Evolutionary conservation across 2,797 vertebrate species (phyloP), one percentile per base, ranked within the genome.

Genomic region (Lemur catta): DNA sequence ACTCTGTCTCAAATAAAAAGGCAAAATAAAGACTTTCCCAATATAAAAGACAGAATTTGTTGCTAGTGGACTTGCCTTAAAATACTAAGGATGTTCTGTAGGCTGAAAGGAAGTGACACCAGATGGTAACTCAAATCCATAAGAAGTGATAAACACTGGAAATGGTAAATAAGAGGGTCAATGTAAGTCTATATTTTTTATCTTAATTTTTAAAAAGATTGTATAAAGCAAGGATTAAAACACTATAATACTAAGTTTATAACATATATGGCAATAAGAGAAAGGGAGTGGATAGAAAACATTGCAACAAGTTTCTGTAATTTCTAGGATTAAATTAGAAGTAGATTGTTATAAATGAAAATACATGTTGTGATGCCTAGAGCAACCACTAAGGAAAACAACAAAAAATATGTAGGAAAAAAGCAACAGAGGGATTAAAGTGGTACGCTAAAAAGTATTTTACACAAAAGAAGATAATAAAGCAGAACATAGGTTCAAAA

Each of bases 291-390:
- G 52, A 13, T 33, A 80, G 57, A 17, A 65, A 57, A 75, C 43
- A 41, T 57, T 94, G 80, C 26, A 85, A 17, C n/a, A 74, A 38
- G 33, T 85, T 93, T 85, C 48, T 85, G 0, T 80, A 71, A 90
- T 85, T 95, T 20, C 22, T 92, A 69, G 28, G 75, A n/a, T 72
- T 94, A 79, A 91, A 22, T 61, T 74, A 84, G 14, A 75, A 72
- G 33, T 82, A 38, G 46, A 89, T 88, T 72, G 28, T 84, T 15
- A 30, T 74, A 91, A 61, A 76, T 69, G 18, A 89, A 89, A 72
- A 52, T 30, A 4, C 24, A 71, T 88, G 12, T 84, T 55, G 69
- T 71, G 52, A 61, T 79, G 15, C 46, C 2, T 46, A 67, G 46
- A 86, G 26, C 28, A 93, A 61, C 71, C 43, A 43, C n/a, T 59